phyloP scores from a whole-genome alignment of 2,113 vertebrate species.

The Serilophus lunatus region DNA sequence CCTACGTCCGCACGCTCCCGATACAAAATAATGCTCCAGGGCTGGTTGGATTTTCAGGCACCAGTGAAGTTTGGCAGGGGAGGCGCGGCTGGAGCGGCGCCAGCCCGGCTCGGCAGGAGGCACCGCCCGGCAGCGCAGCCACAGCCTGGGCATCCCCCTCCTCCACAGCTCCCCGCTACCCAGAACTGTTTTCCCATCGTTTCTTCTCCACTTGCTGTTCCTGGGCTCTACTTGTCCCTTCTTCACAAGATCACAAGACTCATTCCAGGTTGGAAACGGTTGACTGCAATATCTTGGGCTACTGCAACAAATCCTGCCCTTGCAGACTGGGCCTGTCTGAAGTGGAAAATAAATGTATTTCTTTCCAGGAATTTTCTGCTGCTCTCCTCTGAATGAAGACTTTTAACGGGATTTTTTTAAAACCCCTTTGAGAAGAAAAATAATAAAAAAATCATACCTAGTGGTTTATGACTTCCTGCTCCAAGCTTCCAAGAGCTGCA shows the following conservation, averaged over 20 bases:
- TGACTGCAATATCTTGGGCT: background rate
- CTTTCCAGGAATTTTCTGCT: background rate
- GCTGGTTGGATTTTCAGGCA: fast-evolving
- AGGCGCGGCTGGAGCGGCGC: too few relatives aligned
- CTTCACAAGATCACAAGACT: background rate
- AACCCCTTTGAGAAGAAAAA: background rate
- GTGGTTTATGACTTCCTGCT: background rate
- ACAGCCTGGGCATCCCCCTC: background rate
- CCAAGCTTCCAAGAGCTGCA: background rate
- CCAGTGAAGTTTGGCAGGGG: background rate
- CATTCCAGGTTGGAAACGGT: background rate
- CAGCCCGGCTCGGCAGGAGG: background rate
- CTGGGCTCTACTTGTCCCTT: background rate
- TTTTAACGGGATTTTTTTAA: background rate
- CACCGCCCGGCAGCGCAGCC: background rate
- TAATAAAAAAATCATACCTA: background rate
- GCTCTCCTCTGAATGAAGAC: background rate
- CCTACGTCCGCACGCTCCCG: fast-evolving
- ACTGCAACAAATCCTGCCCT: background rate
- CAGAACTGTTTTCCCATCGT: background rate
- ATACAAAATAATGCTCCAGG: fast-evolving
- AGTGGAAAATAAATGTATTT: background rate
- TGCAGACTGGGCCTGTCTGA: background rate
- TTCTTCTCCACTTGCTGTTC: background rate
- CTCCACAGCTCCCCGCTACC: background rate